These are phyloP conservation scores for Zaprionus gabonicus DNA, from an alignment of 1,140 invertebrate species.

Conservation along the genomic window DNA sequence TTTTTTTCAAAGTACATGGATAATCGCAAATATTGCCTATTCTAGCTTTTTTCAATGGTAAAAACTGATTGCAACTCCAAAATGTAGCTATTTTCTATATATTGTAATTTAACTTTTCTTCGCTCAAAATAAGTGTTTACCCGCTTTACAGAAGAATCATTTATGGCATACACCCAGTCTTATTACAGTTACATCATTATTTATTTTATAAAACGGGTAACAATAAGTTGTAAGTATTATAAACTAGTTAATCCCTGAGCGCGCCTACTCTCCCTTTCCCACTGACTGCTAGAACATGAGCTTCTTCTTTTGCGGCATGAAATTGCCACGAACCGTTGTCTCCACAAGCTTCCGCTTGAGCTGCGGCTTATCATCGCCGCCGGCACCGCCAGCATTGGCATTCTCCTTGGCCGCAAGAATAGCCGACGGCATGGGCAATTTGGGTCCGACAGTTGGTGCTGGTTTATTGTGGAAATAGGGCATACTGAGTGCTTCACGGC, in stretches of 20 bases:
- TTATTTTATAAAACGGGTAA: conserved; percentile 3
- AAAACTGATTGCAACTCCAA: no score
- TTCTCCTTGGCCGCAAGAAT: conserved; percentile 67
- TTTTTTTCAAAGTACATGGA: no score
- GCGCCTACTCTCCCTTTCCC: neutral
- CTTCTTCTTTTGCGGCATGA: conserved; percentile 63
- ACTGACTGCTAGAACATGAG: conserved; percentile 52
- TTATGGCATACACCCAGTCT: no score
- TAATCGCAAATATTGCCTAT: no score
- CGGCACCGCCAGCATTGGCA: conserved; percentile 61
- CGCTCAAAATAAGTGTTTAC: no score
- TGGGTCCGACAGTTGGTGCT: conserved; percentile 91
- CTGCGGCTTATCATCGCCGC: conserved; percentile 43
- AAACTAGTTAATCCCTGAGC: conserved; percentile 14
- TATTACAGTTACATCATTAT: neutral
- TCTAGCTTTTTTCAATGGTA: no score
- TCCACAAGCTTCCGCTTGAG: conserved; percentile 65
- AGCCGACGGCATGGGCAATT: conserved; percentile 90
- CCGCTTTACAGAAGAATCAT: no score
- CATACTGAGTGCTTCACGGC: conserved; percentile 92
- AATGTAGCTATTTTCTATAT: no score
- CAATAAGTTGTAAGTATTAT: neutral
- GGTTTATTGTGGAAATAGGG: conserved; percentile 95
- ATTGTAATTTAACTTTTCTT: no score
- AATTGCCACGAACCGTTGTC: conserved; percentile 65